phyloP scores from a whole-genome alignment of 2,113 vertebrate genomes.

The Nerophis ophidion region DNA sequence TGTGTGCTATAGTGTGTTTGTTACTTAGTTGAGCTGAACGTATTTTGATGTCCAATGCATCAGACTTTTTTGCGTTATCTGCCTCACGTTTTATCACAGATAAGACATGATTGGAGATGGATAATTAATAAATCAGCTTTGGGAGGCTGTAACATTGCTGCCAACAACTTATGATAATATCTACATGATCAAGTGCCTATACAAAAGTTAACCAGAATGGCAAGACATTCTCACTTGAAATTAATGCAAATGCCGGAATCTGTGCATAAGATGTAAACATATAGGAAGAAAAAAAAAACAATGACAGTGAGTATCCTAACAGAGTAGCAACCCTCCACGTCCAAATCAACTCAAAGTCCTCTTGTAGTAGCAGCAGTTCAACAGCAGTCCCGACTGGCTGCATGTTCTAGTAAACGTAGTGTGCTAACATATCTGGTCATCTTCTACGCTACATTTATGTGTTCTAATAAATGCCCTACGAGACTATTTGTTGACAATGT shows the following conservation, averaged over 20 bases:
- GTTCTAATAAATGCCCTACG: conserved; percentile 47
- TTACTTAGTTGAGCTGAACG: neutral
- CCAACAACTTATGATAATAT: conserved; percentile 11
- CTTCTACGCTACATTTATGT: conserved; percentile 42
- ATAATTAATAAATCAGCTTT: conserved; percentile 7
- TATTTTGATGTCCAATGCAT: neutral
- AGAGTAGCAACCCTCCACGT: conserved; percentile 32
- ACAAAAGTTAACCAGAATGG: conserved; percentile 2
- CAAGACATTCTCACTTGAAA: conserved; percentile 13
- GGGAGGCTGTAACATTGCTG: conserved; percentile 20
- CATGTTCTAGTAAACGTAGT: conserved; percentile 23
- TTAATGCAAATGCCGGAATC: conserved; percentile 21
- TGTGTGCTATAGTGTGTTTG: conserved; percentile 9
- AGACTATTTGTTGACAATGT: conserved; percentile 30
- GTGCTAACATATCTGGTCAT: conserved; percentile 14
- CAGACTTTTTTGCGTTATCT: conserved; percentile 2
- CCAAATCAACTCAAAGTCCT: conserved; percentile 25
- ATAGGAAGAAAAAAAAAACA: conserved; percentile 23
- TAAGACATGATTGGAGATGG: neutral
- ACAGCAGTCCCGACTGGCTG: conserved; percentile 34
- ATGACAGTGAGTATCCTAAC: conserved; percentile 26
- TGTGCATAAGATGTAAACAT: conserved; percentile 48
- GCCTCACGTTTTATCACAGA: conserved; percentile 7
- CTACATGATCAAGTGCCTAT: conserved; percentile 15
- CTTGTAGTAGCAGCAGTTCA: conserved; percentile 41